These are phyloP conservation scores for Steatornis caripensis DNA, from an alignment of 2,113 vertebrate genomes.

Conservation along the genomic window DNA sequence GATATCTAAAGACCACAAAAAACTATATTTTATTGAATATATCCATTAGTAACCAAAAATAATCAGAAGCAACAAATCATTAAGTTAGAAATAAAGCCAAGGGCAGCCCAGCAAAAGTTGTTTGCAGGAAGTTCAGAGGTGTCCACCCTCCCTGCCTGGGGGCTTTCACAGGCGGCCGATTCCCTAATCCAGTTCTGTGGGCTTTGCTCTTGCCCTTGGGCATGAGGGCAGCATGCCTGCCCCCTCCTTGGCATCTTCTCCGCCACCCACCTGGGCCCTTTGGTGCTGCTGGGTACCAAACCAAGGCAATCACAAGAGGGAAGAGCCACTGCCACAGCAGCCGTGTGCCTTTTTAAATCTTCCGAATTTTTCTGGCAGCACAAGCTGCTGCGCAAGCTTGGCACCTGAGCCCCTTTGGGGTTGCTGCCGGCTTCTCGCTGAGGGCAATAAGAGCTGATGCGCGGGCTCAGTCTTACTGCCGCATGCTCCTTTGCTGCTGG, in stretches of 20 bases:
- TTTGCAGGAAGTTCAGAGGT: background rate
- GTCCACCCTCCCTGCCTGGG: background rate
- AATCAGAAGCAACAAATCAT: background rate
- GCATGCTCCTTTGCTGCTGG: fast-evolving
- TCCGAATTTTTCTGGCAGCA: background rate
- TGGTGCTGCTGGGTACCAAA: background rate
- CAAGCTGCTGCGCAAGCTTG: background rate
- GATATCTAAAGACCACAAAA: background rate
- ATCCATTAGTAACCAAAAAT: background rate
- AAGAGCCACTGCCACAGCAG: background rate
- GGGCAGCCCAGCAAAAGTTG: background rate
- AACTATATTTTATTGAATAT: background rate
- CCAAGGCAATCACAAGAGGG: background rate
- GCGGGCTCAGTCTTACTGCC: background rate
- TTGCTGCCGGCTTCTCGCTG: background rate
- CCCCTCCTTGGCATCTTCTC: background rate
- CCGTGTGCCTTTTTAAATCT: background rate
- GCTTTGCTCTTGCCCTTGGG: background rate
- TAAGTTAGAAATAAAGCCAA: background rate
- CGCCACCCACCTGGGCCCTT: fast-evolving
- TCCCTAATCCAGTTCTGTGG: fast-evolving
- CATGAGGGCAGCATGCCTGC: fast-evolving
- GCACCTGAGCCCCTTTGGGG: background rate
- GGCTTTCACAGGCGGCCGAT: no score
- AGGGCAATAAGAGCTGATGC: background rate